These are phyloP conservation scores for Maccullochella peelii DNA, from an alignment of 2,113 vertebrate species.

Conservation along the genomic window DNA sequence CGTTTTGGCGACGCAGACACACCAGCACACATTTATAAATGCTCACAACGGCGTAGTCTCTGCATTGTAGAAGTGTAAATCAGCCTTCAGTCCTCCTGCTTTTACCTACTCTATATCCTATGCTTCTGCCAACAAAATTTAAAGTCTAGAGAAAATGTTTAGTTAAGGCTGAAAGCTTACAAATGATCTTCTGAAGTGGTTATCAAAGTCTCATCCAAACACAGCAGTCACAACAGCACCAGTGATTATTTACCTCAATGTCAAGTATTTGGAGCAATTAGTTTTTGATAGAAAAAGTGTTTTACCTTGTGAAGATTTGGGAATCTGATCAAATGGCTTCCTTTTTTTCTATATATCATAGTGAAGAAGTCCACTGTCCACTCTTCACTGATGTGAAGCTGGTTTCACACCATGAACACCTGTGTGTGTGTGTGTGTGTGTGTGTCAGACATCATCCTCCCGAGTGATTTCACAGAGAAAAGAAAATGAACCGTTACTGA, in stretches of 20 bases:
- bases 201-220: background rate
- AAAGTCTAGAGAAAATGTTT: background rate
- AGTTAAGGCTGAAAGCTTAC: background rate
- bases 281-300: background rate
- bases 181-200: background rate
- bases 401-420: background rate
- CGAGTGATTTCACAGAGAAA: background rate
- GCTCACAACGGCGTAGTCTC: too few species aligned
- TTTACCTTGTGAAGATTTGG: background rate
- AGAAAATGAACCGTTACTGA: constrained; percentile 18
- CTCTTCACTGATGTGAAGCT: too few species aligned
- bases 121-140: background rate
- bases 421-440: too few species aligned
- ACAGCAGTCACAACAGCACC: background rate
- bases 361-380: too few species aligned
- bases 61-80: too few species aligned
- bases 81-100: too few species aligned
- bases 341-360: background rate
- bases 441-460: background rate
- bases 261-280: background rate
- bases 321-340: background rate
- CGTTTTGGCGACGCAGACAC: too few species aligned
- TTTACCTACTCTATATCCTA: too few species aligned
- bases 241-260: background rate
- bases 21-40: too few species aligned